Conservation (phyloP, 2,888 invertebrate genomes). For the Norana najaformis region DNA sequence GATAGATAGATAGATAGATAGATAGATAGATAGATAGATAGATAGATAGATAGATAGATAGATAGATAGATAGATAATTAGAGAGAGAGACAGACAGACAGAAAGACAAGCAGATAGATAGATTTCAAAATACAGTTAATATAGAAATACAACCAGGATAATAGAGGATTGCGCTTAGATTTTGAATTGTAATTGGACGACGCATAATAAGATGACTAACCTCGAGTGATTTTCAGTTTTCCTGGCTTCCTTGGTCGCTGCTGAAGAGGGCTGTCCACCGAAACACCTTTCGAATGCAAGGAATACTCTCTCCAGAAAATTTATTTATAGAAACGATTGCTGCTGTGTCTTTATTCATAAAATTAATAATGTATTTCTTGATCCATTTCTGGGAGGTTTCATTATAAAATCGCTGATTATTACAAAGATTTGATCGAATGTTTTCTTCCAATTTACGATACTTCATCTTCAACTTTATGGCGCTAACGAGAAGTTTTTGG, state of each 20-base stretch:
- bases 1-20: no score
- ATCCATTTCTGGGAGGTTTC: neutral
- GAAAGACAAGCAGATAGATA: neutral
- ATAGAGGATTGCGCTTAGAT: neutral
- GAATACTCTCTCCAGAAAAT: neutral
- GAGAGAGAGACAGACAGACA: neutral
- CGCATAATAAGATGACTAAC: neutral
- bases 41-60: no score
- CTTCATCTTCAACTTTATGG: no score
- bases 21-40: no score
- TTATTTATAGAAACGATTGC: neutral
- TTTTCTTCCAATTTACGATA: neutral
- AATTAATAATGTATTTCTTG: no score
- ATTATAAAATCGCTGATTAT: neutral
- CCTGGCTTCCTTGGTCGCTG: neutral
- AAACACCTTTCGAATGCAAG: neutral
- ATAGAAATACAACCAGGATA: no score
- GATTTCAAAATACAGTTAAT: no score
- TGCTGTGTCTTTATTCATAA: neutral
- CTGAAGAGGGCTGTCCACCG: neutral
- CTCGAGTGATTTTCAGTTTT: neutral
- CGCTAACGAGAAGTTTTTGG: no score
- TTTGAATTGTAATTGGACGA: neutral
- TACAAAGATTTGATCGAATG: neutral
- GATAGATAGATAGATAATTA: neutral